Base-by-base conservation (phyloP, 2,888 invertebrate genomes). In the Cataglyphis cursor region DNA sequence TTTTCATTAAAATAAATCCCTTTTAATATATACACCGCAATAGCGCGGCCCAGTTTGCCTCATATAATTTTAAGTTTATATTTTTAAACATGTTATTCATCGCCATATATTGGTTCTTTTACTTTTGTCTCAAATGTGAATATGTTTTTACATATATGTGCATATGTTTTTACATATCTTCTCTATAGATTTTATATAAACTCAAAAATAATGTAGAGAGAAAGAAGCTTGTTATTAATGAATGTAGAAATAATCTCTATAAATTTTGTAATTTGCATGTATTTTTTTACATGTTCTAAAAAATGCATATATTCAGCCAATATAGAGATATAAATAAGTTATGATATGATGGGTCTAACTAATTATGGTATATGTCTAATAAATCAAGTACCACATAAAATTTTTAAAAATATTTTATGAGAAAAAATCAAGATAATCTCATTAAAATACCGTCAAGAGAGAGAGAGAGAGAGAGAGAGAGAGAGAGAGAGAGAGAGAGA, bases 1-100 rank as follows among this genome's bases (percentile, higher is more conserved):
- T 72, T 72, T 44, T 59, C 28, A 72, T 59, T 80, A 78, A 78
- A 82, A 82, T 65, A 82, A 62, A 66, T 81, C 66, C 51, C 48
- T 48, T 76, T 61, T 80, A 76, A 80, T 73, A n/a, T 51, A 24
- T 75, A 66, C 9, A 51, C 15, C 21, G 5, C 24, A 48, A 24
- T 70, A 31, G n/a, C 8, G 21, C 31, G 31, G 21, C 3, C 31
- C 8, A 21, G 41, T 70, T 78, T 59, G 31, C 44, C 57, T 57
- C 57, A 6, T 57, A 28, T 28, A 72, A 80, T 80, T 80, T 59
- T 80, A 57, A 70, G 8, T 12, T 12, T 70, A 70, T 78, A 70
- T 78, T 21, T 72, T 59, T 59, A 80, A 72, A 72, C 10, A 44
- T 35, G 3, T 24, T 72, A 80, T 59, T 80, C 31, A 41, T 3